Base-by-base conservation (phyloP, 2,113 vertebrate genomes). In the Elephas maximus region DNA sequence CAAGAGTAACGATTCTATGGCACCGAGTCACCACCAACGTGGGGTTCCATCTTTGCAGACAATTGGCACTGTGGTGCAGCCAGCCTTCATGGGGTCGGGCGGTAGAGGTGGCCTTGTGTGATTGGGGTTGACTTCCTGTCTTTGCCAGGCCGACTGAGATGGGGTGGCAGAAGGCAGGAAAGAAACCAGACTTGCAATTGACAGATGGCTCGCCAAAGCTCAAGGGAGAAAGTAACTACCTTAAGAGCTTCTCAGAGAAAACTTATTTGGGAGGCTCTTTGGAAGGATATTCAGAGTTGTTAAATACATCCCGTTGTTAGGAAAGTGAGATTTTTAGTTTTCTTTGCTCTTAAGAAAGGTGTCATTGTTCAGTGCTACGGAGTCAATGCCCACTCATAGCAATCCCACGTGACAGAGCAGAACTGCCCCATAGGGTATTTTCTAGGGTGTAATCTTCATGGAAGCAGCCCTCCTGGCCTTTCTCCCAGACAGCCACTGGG, bases 21-120 rank as follows among this genome's bases (percentile, higher is more conserved):
- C 18, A 14, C 30, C 2, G 81, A 78, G n/a, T 94, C 88, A 51
- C 67, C 37, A 67, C 6, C 9, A 33, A 85, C 20, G 28, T 44
- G 30, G 65, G 63, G 11, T 26, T 37, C 74, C 83, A 18, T 8
- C 45, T 41, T 44, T 24, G 8, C 6, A 10, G 5, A 57, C 15
- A 44, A 44, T 5, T 6, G n/a, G 30, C 6, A 57, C 48, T 14
- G 51, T 45, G 53, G 17, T 8, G 28, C 44, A 37, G 12, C 12
- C 63, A 37, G 28, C 45, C 18, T 82, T 5, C 0, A 26, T 51
- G 53, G 6, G 15, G 24, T 7, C 1, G 1, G 2, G 65, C 11
- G 17, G 45, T 5, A 26, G 57, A 69, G 6, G 12, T 8, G n/a
- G 33, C 24, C 28, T 88, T 4, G 1, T 23, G 12, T 26, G 60